A percentile compares a stretch with the other conserved stretches of the same genome.
phyloP scores from a whole-genome alignment of 2,113 vertebrate species.

The Psilopsiagon aymara region DNA sequence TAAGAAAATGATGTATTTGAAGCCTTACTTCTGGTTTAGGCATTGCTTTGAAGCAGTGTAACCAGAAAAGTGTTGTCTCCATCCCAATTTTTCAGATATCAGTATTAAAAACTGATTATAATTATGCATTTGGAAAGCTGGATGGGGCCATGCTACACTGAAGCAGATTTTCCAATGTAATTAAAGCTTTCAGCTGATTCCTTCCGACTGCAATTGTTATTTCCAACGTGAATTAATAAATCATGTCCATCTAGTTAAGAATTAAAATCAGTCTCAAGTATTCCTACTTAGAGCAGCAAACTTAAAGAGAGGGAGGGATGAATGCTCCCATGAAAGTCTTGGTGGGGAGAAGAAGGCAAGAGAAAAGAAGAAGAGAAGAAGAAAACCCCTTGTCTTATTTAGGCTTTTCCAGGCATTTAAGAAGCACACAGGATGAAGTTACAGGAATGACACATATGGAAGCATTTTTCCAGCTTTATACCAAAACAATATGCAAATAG shows the following conservation, averaged over 20 bases:
- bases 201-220: conserved; percentile 92
- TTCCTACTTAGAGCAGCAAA: conserved; percentile 76
- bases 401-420: conserved; percentile 38
- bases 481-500: conserved; percentile 78
- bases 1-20: conserved; percentile 56
- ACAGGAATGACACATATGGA: conserved; percentile 65
- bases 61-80: conserved; percentile 59
- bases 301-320: conserved; percentile 44
- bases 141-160: conserved; percentile 76
- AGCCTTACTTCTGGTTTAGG: conserved; percentile 64
- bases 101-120: conserved; percentile 79
- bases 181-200: conserved; percentile 88
- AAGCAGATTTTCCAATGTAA: conserved; percentile 87
- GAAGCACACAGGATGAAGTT: conserved; percentile 64
- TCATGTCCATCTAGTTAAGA: conserved; percentile 89
- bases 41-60: conserved; percentile 56
- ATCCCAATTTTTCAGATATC: conserved; percentile 73
- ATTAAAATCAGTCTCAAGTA: conserved; percentile 86
- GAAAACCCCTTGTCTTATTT: not conserved
- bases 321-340: conserved; percentile 41
- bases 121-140: conserved; percentile 73
- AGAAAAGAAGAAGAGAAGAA: not conserved
- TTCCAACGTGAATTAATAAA: conserved; percentile 95
- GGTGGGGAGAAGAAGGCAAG: not conserved
- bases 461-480: conserved; percentile 68